Conservation (phyloP, 2,797 vertebrate species). For the Pangasius djambal region DNA sequence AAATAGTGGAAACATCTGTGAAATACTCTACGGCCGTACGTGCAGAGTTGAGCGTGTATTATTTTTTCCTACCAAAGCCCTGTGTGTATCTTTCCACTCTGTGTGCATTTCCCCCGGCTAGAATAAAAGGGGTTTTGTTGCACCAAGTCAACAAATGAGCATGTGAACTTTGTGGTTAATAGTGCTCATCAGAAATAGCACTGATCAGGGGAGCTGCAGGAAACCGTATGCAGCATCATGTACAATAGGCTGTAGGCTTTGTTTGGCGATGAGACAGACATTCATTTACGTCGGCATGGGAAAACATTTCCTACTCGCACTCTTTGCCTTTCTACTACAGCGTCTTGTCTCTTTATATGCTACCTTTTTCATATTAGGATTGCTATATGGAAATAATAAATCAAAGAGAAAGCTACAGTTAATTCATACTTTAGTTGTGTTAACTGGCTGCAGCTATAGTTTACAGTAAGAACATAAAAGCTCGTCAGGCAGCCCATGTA, state of each 20-base stretch:
- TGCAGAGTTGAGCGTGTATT: background rate
- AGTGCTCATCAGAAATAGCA: background rate
- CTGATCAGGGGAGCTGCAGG: background rate
- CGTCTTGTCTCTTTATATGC: background rate
- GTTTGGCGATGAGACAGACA: background rate
- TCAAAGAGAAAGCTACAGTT: too few species aligned
- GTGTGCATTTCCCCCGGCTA: background rate
- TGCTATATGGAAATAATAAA: too few species aligned
- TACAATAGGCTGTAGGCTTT: background rate
- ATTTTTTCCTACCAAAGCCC: background rate
- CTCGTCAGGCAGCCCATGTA: too few species aligned
- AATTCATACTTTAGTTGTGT: too few species aligned
- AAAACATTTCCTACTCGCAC: background rate
- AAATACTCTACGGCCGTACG: background rate
- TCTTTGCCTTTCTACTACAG: background rate
- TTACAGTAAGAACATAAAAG: too few species aligned
- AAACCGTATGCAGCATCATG: background rate
- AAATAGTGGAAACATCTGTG: background rate
- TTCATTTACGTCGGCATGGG: background rate
- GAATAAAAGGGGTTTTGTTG: background rate
- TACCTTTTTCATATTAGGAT: background rate
- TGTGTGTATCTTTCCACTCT: background rate
- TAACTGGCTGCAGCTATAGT: too few species aligned
- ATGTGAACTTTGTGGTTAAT: background rate
- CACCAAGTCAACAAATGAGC: background rate